phyloP scores from a whole-genome alignment of 2,888 invertebrate genomes.

The Helobdella robusta region DNA sequence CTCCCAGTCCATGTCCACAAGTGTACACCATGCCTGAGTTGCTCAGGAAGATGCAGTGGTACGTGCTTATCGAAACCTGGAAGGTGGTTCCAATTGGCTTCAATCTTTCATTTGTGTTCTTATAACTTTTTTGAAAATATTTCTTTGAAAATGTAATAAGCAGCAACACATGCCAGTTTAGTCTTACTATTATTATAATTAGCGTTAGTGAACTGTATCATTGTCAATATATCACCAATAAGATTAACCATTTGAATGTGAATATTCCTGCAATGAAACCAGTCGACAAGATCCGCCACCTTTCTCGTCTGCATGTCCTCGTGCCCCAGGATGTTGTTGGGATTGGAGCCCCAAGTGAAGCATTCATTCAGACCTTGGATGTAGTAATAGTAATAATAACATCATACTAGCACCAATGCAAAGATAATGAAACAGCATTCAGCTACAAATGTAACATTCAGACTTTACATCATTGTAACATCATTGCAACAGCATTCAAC shows the following conservation, averaged over 20 bases:
- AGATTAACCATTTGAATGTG: conserved; percentile 57
- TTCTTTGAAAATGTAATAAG: no score
- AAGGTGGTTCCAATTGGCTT: no score
- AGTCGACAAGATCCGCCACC: conserved; percentile 51
- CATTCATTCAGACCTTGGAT: conserved; percentile 57
- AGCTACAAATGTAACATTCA: no score
- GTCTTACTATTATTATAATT: no score
- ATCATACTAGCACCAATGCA: background rate
- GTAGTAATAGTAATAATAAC: background rate
- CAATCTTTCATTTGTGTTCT: no score
- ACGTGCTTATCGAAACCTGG: conserved; percentile 65
- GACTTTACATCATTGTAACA: background rate
- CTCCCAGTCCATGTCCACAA: conserved; percentile 72
- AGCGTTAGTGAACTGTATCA: no score
- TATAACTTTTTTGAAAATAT: no score
- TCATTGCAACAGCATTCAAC: conserved; percentile 22
- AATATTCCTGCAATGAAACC: conserved; percentile 55
- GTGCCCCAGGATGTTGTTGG: conserved; percentile 72
- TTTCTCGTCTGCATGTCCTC: conserved; percentile 40
- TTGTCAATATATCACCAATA: no score
- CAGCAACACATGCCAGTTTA: no score
- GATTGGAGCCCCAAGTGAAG: conserved; percentile 75
- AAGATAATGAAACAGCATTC: conserved; percentile 18
- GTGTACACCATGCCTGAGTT: conserved; percentile 59
- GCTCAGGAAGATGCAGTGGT: conserved; percentile 64